A percentile compares a stretch with the other conserved stretches of the same genome.
These are phyloP conservation scores for Grallaria varia DNA, from an alignment of 2,113 vertebrate species.

Conservation along the genomic window DNA sequence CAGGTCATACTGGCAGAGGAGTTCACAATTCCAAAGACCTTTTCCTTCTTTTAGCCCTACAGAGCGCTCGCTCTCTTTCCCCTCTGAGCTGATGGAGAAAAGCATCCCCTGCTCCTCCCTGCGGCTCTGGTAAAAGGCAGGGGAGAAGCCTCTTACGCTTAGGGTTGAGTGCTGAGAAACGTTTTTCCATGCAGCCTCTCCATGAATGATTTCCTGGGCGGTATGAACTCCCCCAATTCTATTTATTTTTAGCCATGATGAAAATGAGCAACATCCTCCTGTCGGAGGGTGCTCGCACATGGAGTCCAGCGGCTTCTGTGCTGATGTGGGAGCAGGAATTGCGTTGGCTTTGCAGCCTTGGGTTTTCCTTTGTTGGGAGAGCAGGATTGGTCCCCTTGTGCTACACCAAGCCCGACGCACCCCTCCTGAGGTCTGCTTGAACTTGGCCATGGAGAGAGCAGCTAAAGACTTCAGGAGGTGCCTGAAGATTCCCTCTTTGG, in stretches of 20 bases:
- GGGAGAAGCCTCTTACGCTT: background rate
- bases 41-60: background rate
- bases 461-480: background rate
- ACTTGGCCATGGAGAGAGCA: background rate
- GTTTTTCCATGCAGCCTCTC: background rate
- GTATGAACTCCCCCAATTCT: background rate
- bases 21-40: background rate
- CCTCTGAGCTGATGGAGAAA: background rate
- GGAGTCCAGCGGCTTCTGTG: background rate
- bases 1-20: background rate
- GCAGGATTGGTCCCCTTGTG: background rate
- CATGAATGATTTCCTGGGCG: background rate
- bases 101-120: background rate
- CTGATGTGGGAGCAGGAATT: background rate
- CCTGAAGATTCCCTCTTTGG: background rate
- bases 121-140: background rate
- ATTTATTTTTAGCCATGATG: background rate
- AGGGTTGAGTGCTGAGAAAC: background rate
- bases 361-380: accelerated
- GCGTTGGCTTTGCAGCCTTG: background rate
- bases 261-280: background rate
- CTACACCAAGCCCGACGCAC: accelerated
- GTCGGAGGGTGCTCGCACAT: background rate
- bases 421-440: background rate
- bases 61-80: background rate